Percentiles rank a stretch among this genome's conserved stretches.
phyloP scores from a whole-genome alignment of 2,888 invertebrate species.

The Sesia bembeciformis region DNA sequence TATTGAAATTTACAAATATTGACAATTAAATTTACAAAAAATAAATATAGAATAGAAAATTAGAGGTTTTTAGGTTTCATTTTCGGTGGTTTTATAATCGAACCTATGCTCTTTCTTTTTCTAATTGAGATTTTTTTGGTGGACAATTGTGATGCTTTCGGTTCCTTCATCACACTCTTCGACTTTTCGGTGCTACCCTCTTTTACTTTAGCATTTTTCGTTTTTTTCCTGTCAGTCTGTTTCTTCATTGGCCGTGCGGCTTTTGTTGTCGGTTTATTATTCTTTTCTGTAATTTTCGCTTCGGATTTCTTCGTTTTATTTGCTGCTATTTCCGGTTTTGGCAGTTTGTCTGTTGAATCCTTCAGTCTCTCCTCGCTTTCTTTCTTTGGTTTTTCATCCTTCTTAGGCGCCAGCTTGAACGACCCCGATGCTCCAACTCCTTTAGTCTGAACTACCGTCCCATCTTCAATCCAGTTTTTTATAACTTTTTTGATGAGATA shows the following conservation, averaged over 20 bases:
- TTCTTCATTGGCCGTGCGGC: neutral
- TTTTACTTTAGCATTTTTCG: slow-evolving; percentile 14
- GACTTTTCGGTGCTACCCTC: neutral
- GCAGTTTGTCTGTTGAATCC: neutral
- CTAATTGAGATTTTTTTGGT: slow-evolving; percentile 32
- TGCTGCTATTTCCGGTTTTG: neutral
- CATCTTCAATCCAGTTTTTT: slow-evolving; percentile 42
- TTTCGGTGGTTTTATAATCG: slow-evolving; percentile 55
- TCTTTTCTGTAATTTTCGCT: too few species aligned
- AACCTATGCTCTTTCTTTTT: slow-evolving; percentile 52
- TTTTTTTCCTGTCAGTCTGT: slow-evolving; percentile 1
- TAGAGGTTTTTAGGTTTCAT: slow-evolving; percentile 40
- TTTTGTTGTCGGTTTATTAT: neutral
- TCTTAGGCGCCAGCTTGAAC: slow-evolving; percentile 38
- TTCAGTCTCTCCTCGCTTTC: neutral
- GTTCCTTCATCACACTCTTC: too few species aligned
- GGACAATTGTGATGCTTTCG: slow-evolving; percentile 19
- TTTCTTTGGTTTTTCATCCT: slow-evolving; percentile 10
- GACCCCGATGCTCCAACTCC: slow-evolving; percentile 54
- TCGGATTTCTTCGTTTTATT: neutral
- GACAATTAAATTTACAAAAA: neutral
- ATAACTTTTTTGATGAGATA: slow-evolving; percentile 45
- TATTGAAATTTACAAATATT: neutral
- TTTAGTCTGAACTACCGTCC: slow-evolving; percentile 42
- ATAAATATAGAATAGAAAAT: too few species aligned